Conservation (phyloP, 2,797 vertebrate species). For the Erpetoichthys calabaricus region DNA sequence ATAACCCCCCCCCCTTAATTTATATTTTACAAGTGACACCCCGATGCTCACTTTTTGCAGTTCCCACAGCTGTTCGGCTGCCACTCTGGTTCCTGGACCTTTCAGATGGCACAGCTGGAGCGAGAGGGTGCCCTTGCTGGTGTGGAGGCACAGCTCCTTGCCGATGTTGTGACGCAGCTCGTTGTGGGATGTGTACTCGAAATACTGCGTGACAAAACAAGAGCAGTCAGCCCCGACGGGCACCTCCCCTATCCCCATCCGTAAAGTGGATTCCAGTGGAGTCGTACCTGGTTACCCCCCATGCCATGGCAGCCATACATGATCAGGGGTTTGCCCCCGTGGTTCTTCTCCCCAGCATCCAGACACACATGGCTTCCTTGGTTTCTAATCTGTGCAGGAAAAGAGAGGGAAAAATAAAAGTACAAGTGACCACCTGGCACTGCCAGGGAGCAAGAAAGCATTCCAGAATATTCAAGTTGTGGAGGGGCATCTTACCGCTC, state of each 20-base stretch:
- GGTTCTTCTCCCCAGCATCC: slow-evolving; percentile 72
- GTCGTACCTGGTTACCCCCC: slow-evolving; percentile 85
- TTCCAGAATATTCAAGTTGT: too few relatives aligned
- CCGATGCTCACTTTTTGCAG: slow-evolving; percentile 57
- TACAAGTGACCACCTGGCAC: background rate
- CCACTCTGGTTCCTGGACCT: slow-evolving; percentile 55
- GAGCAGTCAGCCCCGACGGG: slow-evolving; percentile 1
- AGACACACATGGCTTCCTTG: slow-evolving; percentile 58
- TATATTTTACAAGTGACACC: too few relatives aligned
- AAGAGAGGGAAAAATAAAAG: background rate
- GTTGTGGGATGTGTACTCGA: slow-evolving; percentile 70
- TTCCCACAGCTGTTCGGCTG: slow-evolving; percentile 69
- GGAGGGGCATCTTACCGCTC: slow-evolving; percentile 41
- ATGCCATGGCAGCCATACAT: slow-evolving; percentile 88
- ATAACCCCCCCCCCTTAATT: too few relatives aligned
- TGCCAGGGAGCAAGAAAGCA: too few relatives aligned
- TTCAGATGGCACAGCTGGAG: slow-evolving; percentile 58
- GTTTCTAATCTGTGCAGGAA: slow-evolving; percentile 68
- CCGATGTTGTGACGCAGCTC: slow-evolving; percentile 87
- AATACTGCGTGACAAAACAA: slow-evolving; percentile 56
- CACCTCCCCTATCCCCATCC: background rate
- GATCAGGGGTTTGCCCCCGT: slow-evolving; percentile 73
- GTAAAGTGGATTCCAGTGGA: background rate
- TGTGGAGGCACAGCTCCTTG: slow-evolving; percentile 78
- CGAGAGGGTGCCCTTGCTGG: slow-evolving; percentile 23